Percentiles rank a stretch among this genome's conserved stretches.
These are phyloP conservation scores for Drosophila neotestacea DNA, from an alignment of 2,888 invertebrate genomes.

Conservation along the genomic window DNA sequence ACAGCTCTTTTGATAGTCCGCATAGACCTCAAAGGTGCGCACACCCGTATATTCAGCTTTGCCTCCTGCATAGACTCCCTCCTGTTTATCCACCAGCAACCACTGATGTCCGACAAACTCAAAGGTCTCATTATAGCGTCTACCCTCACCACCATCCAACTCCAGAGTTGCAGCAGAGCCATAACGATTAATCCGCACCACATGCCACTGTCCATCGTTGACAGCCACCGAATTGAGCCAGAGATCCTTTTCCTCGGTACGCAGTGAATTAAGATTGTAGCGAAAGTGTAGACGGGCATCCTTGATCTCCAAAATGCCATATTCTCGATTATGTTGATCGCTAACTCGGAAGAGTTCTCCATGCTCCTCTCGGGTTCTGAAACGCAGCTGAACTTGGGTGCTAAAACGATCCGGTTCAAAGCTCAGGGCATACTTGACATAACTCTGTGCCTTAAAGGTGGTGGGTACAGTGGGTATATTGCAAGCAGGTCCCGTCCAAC, in stretches of 20 bases:
- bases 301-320: conserved; percentile 96
- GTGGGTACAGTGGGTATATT: conserved; percentile 94
- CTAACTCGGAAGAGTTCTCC: conserved; percentile 97
- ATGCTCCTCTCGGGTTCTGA: conserved; percentile 96
- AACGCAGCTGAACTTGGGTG: conserved; percentile 96
- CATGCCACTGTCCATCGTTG: conserved; percentile 99
- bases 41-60: conserved; percentile 98
- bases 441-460: conserved; percentile 96
- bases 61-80: conserved; percentile 97
- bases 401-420: conserved; percentile 97
- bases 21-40: conserved; percentile 96
- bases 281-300: conserved; percentile 95
- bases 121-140: conserved; percentile 96
- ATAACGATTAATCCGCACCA: conserved; percentile 94
- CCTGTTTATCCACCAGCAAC: conserved; percentile 96
- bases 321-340: conserved; percentile 97
- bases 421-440: conserved; percentile 97
- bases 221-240: conserved; percentile 96
- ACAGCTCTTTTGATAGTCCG: conserved; percentile 96
- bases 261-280: conserved; percentile 95
- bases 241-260: conserved; percentile 95
- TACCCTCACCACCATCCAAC: conserved; percentile 97
- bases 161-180: conserved; percentile 97
- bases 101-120: conserved; percentile 96
- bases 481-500: conserved; percentile 96